phyloP scores from a whole-genome alignment of 2,888 invertebrate genomes.

The Plagodis dolabraria region DNA sequence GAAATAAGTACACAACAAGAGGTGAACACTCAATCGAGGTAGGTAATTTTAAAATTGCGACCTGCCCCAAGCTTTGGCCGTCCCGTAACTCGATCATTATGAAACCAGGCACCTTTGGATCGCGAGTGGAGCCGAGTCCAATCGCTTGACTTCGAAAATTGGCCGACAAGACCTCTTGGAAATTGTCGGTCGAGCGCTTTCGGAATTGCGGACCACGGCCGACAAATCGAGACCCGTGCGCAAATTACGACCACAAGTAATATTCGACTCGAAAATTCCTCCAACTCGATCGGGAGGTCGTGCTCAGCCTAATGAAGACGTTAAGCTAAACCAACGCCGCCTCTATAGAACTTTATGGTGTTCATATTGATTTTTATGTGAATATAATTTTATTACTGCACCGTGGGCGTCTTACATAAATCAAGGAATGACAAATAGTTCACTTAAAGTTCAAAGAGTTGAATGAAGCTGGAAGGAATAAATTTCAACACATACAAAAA shows the following conservation, averaged over 20 bases:
- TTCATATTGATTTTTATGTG: slow-evolving; percentile 80
- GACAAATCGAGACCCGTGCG: slow-evolving; percentile 72
- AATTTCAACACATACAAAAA: slow-evolving; percentile 71
- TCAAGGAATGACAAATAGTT: slow-evolving; percentile 26
- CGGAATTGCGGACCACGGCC: slow-evolving; percentile 65
- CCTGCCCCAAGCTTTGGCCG: slow-evolving; percentile 64
- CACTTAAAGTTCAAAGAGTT: slow-evolving; percentile 37
- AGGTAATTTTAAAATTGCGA: slow-evolving; percentile 79
- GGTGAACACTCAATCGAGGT: slow-evolving; percentile 73
- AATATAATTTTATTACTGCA: slow-evolving; percentile 69
- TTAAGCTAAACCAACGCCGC: slow-evolving; percentile 73
- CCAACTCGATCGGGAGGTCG: slow-evolving; percentile 69
- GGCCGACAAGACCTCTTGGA: slow-evolving; percentile 66
- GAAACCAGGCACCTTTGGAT: slow-evolving; percentile 57
- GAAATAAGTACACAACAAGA: slow-evolving; percentile 52
- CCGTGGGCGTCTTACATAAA: slow-evolving; percentile 50
- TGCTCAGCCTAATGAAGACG: slow-evolving; percentile 79
- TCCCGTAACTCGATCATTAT: slow-evolving; percentile 73
- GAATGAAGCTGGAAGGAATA: slow-evolving; percentile 59
- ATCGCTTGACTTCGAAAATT: slow-evolving; percentile 70
- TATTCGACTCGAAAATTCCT: slow-evolving; percentile 73
- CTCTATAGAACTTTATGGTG: slow-evolving; percentile 69
- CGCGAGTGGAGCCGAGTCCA: slow-evolving; percentile 51
- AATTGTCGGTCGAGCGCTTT: slow-evolving; percentile 69
- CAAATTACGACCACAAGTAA: slow-evolving; percentile 72